phyloP scores from a whole-genome alignment of 1,140 invertebrate species.

The Neelides sp. region DNA sequence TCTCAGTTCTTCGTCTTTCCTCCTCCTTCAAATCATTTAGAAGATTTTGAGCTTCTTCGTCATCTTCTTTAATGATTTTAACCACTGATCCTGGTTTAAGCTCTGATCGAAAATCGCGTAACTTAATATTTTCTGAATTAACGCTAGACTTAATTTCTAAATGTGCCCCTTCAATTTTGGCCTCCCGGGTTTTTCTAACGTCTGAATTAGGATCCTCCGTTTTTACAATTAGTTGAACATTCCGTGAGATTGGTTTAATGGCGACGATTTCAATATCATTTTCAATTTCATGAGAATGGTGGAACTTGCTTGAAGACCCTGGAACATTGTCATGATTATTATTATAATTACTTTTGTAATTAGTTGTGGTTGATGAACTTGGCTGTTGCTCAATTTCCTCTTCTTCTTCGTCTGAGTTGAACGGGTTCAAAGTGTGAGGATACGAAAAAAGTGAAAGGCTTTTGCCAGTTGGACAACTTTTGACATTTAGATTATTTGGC shows the following conservation, averaged over 20 bases:
- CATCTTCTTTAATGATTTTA: constrained; percentile 1
- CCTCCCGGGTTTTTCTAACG: not conserved
- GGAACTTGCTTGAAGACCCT: too few species aligned
- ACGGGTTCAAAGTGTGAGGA: not conserved
- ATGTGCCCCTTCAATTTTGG: not conserved
- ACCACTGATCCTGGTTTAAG: not conserved
- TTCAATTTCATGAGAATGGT: too few species aligned
- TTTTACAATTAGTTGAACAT: not conserved
- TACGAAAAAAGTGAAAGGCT: not conserved
- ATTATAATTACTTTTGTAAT: not conserved
- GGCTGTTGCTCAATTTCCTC: not conserved
- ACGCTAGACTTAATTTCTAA: not conserved
- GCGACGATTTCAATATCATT: too few species aligned
- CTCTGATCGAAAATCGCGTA: not conserved
- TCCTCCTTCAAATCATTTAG: constrained; percentile 20
- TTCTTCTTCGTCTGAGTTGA: not conserved
- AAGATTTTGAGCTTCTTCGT: constrained; percentile 25
- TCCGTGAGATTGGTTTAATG: too few species aligned
- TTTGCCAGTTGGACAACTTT: not conserved
- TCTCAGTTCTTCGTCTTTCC: not conserved
- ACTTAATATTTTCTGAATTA: not conserved
- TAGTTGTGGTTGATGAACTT: not conserved
- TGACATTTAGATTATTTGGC: not conserved
- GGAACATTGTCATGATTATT: too few species aligned
- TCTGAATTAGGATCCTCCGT: not conserved